A percentile compares a stretch with the other conserved stretches of the same genome.
Evolutionary conservation across 2,888 invertebrate species (phyloP).

Genomic region (Invenusta paracnida): DNA sequence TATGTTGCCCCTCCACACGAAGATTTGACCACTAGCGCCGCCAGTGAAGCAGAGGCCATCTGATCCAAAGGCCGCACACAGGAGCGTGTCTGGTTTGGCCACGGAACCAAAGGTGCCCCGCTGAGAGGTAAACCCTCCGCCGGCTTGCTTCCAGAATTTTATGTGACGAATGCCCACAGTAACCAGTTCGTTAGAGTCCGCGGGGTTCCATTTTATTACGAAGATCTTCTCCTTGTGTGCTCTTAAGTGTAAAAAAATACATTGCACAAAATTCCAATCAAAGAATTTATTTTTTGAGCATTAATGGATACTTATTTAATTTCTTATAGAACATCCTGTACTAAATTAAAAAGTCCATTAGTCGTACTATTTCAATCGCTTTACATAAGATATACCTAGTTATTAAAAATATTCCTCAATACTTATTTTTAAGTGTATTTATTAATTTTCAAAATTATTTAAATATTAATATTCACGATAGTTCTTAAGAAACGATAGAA

Average conservation of each 20-base stretch:
- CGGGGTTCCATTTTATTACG: slow-evolving; percentile 61
- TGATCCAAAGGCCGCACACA: slow-evolving; percentile 59
- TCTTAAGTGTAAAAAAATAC: slow-evolving; percentile 51
- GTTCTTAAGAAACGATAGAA: too few species aligned
- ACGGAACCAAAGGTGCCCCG: slow-evolving; percentile 59
- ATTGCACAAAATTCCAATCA: not conserved
- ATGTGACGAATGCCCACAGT: slow-evolving; percentile 62
- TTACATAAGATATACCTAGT: too few species aligned
- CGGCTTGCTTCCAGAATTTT: slow-evolving; percentile 62
- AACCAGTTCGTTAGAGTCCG: slow-evolving; percentile 56
- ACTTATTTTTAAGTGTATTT: too few species aligned
- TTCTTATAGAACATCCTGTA: too few species aligned
- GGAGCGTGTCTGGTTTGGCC: slow-evolving; percentile 59
- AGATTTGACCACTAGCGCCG: slow-evolving; percentile 59
- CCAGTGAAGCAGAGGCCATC: slow-evolving; percentile 58
- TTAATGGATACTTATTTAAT: too few species aligned
- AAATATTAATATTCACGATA: too few species aligned
- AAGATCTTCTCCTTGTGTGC: slow-evolving; percentile 62
- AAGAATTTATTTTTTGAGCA: not conserved
- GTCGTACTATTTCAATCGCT: too few species aligned
- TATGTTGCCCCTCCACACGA: slow-evolving; percentile 57
- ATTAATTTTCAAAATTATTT: too few species aligned
- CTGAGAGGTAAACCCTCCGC: slow-evolving; percentile 60
- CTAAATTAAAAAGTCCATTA: too few species aligned
- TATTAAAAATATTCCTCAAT: too few species aligned